Percentiles rank a stretch among this genome's conserved stretches.
phyloP scores from a whole-genome alignment of 2,797 vertebrate genomes.

The Pseudocheirus occidentalis region DNA sequence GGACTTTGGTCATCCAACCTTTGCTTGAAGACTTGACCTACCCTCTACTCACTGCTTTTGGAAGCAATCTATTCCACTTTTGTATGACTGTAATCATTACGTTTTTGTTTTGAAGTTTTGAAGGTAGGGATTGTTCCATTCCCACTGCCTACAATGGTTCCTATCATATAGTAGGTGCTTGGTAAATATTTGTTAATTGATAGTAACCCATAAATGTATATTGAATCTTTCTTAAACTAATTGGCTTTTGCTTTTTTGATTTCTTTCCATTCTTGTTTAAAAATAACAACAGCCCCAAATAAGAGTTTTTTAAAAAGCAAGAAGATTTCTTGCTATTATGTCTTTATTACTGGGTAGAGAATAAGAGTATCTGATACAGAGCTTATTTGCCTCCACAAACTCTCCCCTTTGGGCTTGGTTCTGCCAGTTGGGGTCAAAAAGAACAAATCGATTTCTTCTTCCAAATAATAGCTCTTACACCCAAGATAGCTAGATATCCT shows the following conservation, averaged over 20 bases:
- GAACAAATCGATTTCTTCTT: not conserved
- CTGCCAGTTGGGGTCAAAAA: not conserved
- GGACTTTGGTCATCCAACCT: not conserved
- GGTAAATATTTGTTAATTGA: not conserved
- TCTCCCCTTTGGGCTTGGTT: not conserved
- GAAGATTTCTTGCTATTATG: no score
- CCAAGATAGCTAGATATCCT: not conserved
- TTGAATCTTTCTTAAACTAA: not conserved
- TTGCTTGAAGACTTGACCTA: not conserved
- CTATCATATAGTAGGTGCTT: not conserved
- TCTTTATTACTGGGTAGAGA: no score
- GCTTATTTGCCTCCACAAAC: not conserved
- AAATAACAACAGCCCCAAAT: not conserved
- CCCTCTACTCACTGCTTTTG: not conserved
- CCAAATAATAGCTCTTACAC: not conserved
- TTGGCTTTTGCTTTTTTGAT: not conserved
- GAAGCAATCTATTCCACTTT: not conserved
- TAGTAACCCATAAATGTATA: not conserved
- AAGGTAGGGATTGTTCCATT: not conserved
- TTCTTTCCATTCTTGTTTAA: not conserved
- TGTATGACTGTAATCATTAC: not conserved
- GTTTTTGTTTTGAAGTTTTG: no score
- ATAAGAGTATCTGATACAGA: not conserved
- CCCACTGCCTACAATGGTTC: not conserved
- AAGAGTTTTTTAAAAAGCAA: no score